A percentile compares a stretch with the other conserved stretches of the same genome.
phyloP scores from a whole-genome alignment of 2,797 vertebrate genomes.

The Coilia nasus region DNA sequence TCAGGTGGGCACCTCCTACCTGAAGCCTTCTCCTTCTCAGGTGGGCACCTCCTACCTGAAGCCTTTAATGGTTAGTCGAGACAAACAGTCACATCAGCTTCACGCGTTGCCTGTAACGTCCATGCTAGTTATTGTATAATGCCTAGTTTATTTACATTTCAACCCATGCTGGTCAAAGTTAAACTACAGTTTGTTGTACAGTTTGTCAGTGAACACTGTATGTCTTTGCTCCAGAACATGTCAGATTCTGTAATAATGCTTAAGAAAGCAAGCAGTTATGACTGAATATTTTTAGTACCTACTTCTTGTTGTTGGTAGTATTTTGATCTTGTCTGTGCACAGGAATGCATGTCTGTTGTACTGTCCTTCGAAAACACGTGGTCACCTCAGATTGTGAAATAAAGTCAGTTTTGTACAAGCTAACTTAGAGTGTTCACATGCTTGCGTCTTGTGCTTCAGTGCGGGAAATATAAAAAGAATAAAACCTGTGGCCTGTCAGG shows the following conservation, averaged over 20 bases:
- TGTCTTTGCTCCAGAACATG: not conserved
- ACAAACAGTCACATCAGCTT: not conserved
- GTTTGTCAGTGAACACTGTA: not conserved
- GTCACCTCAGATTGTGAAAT: not conserved
- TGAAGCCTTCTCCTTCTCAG: not conserved
- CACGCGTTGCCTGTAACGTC: not conserved
- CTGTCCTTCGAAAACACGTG: not conserved
- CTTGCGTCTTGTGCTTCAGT: no score
- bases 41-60: not conserved
- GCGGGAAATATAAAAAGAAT: no score
- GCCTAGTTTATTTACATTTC: not conserved
- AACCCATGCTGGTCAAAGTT: not conserved
- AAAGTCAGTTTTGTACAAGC: slow-evolving; percentile 23
- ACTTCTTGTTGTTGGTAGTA: not conserved
- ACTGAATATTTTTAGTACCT: slow-evolving; percentile 10
- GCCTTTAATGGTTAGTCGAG: not conserved
- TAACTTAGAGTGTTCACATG: not conserved
- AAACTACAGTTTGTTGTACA: not conserved
- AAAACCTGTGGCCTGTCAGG: no score
- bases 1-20: no score
- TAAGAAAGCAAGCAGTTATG: not conserved
- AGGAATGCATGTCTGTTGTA: not conserved
- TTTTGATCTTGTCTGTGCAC: not conserved
- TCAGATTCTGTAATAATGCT: not conserved
- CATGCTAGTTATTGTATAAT: not conserved